Base-by-base conservation (phyloP, 2,888 invertebrate genomes). In the Drosophila glabriapex region DNA sequence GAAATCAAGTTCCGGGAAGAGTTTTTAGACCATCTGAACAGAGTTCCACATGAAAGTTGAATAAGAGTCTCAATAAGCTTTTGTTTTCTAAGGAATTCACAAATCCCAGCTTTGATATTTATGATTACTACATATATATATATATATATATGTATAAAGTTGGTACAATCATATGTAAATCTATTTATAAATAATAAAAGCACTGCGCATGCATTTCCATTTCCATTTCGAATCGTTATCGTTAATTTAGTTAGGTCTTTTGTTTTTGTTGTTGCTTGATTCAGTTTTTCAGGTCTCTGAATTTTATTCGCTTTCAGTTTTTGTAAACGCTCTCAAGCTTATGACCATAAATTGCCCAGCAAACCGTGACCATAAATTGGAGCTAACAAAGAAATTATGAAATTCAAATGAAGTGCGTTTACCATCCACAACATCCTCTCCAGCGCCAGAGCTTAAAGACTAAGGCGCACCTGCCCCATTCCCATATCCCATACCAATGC, bases 301-400 rank as follows among this genome's bases (percentile, higher is more conserved):
- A 64, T 68, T 67, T 68, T 56, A 69, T 72, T 78, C 73, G 76
- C 73, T 82, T 83, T 85, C 72, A 65, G 75, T 83, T 82, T 82
- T 83, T 46, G 82, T 83, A 82, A 83, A 82, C 82, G 84, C 78
- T 83, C 69, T 80, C 70, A 55, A 81, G 83, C 85, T 88, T 88
- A 88, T 88, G 87, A 88, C 87, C 87, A 88, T 88, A 88, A 88
- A 88, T 88, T 88, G 87, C 71, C 82, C 80, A 85, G 83, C 87
- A 78, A 89, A 87, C 87, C 87, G 87, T 88, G 87, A 88, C 87
- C 87, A 88, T 88, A 88, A 88, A 88, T 88, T 88, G 88, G 88
- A 89, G 88, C 90, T 89, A 89, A 89, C 88, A 89, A 89, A 89
- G 88, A 89, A 89, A 89, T 89, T 89, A 89, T 89, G 88, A 89